Evolutionary conservation across 2,113 vertebrate species (phyloP).

Genomic region (Otus sunia): DNA sequence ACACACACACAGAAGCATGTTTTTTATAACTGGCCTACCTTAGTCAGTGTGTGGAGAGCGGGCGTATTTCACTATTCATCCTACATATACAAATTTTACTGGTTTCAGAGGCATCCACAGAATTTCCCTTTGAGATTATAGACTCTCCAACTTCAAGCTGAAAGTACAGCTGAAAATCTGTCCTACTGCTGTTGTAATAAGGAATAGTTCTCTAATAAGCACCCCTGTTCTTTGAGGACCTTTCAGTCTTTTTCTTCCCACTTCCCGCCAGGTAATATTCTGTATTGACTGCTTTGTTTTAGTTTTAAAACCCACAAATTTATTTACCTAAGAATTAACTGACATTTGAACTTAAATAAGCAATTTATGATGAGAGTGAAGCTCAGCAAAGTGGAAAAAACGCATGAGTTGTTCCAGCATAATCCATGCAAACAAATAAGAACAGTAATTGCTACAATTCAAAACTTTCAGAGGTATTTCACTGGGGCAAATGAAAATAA

Average conservation of each 20-base stretch:
- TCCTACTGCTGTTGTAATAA: neutral
- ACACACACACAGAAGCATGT: neutral
- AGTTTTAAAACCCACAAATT: neutral
- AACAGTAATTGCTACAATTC: neutral
- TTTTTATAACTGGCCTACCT: neutral
- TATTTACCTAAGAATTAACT: neutral
- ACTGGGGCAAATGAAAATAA: neutral
- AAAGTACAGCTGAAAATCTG: neutral
- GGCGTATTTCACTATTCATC: neutral
- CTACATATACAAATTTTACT: neutral
- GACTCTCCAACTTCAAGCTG: neutral
- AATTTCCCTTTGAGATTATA: neutral
- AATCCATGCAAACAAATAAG: neutral
- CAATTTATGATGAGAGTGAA: neutral
- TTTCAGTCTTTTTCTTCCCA: neutral
- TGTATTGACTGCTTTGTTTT: neutral
- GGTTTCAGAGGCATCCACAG: neutral
- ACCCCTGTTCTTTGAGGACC: neutral
- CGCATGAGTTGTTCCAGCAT: neutral
- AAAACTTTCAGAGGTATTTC: neutral
- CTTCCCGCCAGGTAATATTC: neutral
- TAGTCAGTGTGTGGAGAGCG: neutral
- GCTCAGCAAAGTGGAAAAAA: constrained; percentile 13
- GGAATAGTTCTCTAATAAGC: neutral
- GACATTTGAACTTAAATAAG: constrained; percentile 17